Base-by-base conservation (phyloP, 2,888 invertebrate genomes). In the Watsonalla cultraria region DNA sequence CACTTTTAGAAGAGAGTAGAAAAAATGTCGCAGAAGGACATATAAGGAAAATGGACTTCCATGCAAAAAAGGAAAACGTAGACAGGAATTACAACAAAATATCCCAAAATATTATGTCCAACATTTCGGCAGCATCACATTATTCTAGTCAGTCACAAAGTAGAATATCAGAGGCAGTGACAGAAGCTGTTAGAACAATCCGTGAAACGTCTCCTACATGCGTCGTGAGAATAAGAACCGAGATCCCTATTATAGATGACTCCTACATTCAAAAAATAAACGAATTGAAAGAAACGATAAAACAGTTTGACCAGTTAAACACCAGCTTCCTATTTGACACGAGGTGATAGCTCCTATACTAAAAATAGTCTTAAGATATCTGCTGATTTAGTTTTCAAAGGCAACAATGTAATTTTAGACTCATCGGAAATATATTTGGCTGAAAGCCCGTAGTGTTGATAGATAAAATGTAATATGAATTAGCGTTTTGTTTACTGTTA, bases 271-370 rank as follows among this genome's bases (percentile, higher is more conserved):
- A 92, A 61, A 94, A 93, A n/a, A 77, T 94, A 58, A 88, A 90
- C 60, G 90, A 90, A 54, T 82, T 95, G 47, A 94, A 92, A 68
- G 82, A 88, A 56, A 94, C 95, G 42, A 82, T 95, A 57, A 92
- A 91, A 64, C 91, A 92, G 68, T 94, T 94, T 72, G 93, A 94
- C 66, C 84, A 92, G 69, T 90, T 93, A 64, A 92, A 92, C 60
- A 91, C 92, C 51, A 86, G 81, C 68, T 92, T 93, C 80, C 91
- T 92, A 72, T 80, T 92, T 63, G 93, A 94, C 70, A 92, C 92
- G 90, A 95, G 95, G 95, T 95, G 89, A 81, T 54, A 49, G 24
- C 42, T 45, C 53, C 51, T 51, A 8, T 24, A 47, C 51, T 51
- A 8, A 14, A 47, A 56, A 34, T 47, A 33, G 6, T 47, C 7